These are phyloP conservation scores for Liparis tanakae DNA, from an alignment of 2,797 vertebrate species.

Conservation along the genomic window DNA sequence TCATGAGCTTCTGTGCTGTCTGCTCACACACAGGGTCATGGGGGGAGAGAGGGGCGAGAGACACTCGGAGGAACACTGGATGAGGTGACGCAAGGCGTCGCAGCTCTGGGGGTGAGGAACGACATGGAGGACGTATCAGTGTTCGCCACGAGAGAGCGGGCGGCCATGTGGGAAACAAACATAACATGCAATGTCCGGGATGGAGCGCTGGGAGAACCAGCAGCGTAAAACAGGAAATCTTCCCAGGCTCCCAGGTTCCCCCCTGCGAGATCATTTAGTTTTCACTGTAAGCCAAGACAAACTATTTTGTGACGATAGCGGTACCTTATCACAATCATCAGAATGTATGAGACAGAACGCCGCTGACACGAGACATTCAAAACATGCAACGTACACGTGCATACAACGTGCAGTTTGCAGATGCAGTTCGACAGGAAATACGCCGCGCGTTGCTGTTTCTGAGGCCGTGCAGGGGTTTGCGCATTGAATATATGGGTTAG, in stretches of 20 bases:
- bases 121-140: conserved; percentile 66
- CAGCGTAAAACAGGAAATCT: conserved; percentile 16
- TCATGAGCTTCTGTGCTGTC: background rate
- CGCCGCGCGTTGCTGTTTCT: background rate
- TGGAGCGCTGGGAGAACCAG: conserved; percentile 14
- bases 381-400: conserved; percentile 21
- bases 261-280: too few relatives aligned
- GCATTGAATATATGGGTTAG: background rate
- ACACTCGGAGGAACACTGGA: background rate
- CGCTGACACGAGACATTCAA: background rate
- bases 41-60: background rate
- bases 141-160: conserved; percentile 57
- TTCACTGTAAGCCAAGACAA: background rate
- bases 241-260: background rate
- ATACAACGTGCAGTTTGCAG: conserved; percentile 10
- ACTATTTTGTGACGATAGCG: background rate
- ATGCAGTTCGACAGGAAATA: background rate
- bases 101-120: conserved; percentile 63
- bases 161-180: conserved; percentile 72
- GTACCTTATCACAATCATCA: background rate
- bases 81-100: conserved; percentile 36
- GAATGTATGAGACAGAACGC: background rate
- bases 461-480: conserved; percentile 15
- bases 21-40: background rate
- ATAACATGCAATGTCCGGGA: conserved; percentile 25